Conservation (phyloP, 2,888 invertebrate genomes). For the Globia sparganii region DNA sequence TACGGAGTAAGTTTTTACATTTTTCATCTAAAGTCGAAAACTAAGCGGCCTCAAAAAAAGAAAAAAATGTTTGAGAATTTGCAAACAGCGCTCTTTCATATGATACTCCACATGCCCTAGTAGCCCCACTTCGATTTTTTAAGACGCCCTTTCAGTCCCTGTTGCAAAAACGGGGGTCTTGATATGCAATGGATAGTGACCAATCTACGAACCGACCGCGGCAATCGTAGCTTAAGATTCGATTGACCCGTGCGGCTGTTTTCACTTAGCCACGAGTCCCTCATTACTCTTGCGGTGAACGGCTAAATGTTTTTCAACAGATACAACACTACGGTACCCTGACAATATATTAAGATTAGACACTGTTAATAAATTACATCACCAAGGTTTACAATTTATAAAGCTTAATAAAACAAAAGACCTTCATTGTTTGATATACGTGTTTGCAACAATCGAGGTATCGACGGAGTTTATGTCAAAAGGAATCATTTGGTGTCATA, state of each 20-base stretch:
- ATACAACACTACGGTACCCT: neutral
- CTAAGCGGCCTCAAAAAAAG: too few relatives aligned
- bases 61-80: too few relatives aligned
- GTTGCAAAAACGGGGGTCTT: too few relatives aligned
- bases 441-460: neutral
- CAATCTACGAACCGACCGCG: neutral
- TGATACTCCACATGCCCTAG: too few relatives aligned
- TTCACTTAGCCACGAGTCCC: neutral
- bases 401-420: neutral
- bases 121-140: too few relatives aligned
- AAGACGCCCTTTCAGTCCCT: too few relatives aligned
- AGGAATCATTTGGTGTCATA: neutral
- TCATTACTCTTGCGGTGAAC: neutral
- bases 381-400: neutral
- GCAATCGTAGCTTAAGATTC: neutral
- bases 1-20: too few relatives aligned
- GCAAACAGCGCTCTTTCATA: too few relatives aligned
- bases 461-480: neutral
- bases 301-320: neutral
- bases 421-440: neutral
- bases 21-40: too few relatives aligned
- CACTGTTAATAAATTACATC: neutral
- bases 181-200: neutral
- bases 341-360: neutral
- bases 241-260: neutral